Conservation (phyloP, 2,888 invertebrate species). For the Dynastes maya region DNA sequence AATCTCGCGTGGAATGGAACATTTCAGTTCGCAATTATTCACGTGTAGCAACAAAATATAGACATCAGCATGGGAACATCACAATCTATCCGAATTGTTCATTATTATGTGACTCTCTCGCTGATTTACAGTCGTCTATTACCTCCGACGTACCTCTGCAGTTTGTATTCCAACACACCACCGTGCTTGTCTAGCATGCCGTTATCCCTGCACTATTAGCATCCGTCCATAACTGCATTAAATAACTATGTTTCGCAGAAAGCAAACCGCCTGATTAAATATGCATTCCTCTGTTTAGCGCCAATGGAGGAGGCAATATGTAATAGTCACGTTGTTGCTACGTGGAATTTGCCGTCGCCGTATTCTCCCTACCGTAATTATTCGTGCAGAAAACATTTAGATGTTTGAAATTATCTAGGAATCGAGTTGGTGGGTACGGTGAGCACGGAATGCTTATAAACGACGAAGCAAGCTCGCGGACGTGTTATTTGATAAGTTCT, state of each 20-base stretch:
- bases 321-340: conserved; percentile 29
- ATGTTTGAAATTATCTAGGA: conserved; percentile 21
- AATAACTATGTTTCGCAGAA: conserved; percentile 2
- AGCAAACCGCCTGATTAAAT: conserved; percentile 35
- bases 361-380: neutral
- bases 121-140: neutral
- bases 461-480: too few species aligned
- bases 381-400: conserved; percentile 32
- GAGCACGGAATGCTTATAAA: neutral
- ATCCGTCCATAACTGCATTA: conserved; percentile 26
- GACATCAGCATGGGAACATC: neutral
- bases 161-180: too few species aligned
- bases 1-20: neutral
- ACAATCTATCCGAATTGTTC: neutral
- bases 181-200: neutral
- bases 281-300: conserved; percentile 9
- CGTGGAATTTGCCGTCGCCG: neutral
- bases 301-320: neutral
- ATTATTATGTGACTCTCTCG: neutral
- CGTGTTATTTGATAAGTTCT: too few species aligned
- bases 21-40: neutral
- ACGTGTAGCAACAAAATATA: neutral
- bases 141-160: neutral
- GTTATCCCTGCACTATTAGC: neutral
- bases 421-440: neutral